Evolutionary conservation across 1,140 invertebrate genomes (phyloP), one percentile per base, ranked within the genome.

Genomic region (Drosophila repleta): DNA sequence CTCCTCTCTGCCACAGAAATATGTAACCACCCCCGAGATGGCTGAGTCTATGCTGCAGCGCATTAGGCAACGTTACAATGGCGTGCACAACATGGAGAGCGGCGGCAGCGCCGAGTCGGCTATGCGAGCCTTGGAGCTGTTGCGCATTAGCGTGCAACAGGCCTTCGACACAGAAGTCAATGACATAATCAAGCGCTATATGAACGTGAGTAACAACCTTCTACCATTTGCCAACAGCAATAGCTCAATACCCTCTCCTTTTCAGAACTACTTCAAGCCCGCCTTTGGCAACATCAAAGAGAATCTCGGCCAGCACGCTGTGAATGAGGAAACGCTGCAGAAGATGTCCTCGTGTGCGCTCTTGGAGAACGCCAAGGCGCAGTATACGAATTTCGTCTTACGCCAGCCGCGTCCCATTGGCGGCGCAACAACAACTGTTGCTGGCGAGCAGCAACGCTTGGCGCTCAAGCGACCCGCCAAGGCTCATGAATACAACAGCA

Each of bases 81-180:
- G 87, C 5, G 60, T 74, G 0, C 72, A 81, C 17, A 74, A 74
- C 49, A 60, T 68, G 41, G 76, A 77, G 45, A 90, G 73, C 37
- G 74, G 76, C 13, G 78, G 78, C 51, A 90, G 76, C 41, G 74
- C 90, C 0, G 93, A 93, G 74, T 91, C 94, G 18, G 92, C 93
- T 13, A 94, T 91, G 83, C 74, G 94, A 74, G 94, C 94, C 2
- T 76, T 95, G 37, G 94, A 95, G 77, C 74, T 95, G 6, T 80
- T 95, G 10, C 87, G 95, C 41, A 94, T 94, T 73, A 94, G 93
- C 79, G 85, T 95, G 39, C 95, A 95, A 80, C 91, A 92, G 53
- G 91, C 91, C 13, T 94, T 95, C 32, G 95, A 95, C 88, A 93
- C 94, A 74, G 95, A 95, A 75, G 93, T 95, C 41, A 93, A 95